phyloP scores from a whole-genome alignment of 2,888 invertebrate genomes.

The Mimas tiliae region DNA sequence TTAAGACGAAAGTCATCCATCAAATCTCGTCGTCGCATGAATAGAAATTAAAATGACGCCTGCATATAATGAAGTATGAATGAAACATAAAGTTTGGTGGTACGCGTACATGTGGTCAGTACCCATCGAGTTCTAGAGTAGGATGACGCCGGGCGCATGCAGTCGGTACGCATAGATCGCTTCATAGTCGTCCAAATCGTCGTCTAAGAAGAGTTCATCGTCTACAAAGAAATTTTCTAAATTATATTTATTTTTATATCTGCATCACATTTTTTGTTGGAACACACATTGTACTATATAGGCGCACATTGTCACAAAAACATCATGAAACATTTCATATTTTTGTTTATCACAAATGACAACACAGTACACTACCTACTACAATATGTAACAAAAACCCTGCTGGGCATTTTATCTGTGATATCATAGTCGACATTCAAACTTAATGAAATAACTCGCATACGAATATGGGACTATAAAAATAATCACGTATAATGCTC shows the following conservation, averaged over 20 bases:
- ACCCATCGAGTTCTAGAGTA: conserved; percentile 46
- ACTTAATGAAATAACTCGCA: too few species aligned
- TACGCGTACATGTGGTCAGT: neutral
- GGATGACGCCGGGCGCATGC: conserved; percentile 57
- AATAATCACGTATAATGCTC: too few species aligned
- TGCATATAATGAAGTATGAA: conserved; percentile 40
- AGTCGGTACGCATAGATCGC: conserved; percentile 47
- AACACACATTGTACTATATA: neutral
- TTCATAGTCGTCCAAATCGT: conserved; percentile 62
- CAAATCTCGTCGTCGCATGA: conserved; percentile 22
- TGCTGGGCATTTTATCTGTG: too few species aligned
- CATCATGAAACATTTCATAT: neutral
- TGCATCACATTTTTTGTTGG: neutral
- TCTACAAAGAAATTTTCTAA: conserved; percentile 43
- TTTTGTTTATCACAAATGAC: neutral
- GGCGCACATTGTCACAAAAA: neutral
- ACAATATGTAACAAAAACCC: too few species aligned
- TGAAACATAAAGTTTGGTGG: conserved; percentile 30
- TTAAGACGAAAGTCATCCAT: neutral
- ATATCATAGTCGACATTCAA: too few species aligned
- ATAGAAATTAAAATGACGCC: conserved; percentile 38
- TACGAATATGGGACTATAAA: too few species aligned
- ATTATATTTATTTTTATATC: neutral
- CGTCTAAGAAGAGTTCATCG: conserved; percentile 63
- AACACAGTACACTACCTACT: neutral